phyloP scores from a whole-genome alignment of 2,113 vertebrate species.

The Corythornis cristatus region DNA sequence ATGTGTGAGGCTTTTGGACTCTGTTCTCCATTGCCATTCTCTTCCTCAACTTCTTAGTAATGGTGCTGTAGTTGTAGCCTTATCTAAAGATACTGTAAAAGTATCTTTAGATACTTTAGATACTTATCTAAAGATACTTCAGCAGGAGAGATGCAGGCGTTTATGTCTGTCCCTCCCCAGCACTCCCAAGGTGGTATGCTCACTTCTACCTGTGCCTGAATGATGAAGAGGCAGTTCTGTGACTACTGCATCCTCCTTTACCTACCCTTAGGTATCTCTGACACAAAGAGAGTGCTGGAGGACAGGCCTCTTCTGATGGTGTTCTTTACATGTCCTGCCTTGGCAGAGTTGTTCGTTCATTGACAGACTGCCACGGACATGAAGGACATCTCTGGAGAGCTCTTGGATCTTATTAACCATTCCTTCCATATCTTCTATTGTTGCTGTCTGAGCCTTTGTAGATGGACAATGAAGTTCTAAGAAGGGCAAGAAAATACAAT shows the following conservation, averaged over 20 bases:
- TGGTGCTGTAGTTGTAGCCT: rapidly evolving
- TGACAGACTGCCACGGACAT: background rate
- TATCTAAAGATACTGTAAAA: background rate
- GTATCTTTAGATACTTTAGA: too few species aligned
- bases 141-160: background rate
- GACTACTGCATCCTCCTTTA: background rate
- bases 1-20: background rate
- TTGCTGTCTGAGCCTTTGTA: background rate
- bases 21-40: rapidly evolving
- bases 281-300: background rate
- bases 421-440: background rate
- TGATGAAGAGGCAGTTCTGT: background rate
- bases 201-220: background rate
- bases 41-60: background rate
- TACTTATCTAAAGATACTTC: background rate
- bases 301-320: background rate
- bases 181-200: rapidly evolving
- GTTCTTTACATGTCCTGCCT: background rate
- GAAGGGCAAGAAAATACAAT: background rate
- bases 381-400: background rate
- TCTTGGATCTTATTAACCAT: background rate
- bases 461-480: background rate
- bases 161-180: background rate
- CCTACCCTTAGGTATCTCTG: background rate
- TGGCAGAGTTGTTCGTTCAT: background rate